Base-by-base conservation (phyloP, 2,797 vertebrate species). In the Odontamblyopus lacepedii region DNA sequence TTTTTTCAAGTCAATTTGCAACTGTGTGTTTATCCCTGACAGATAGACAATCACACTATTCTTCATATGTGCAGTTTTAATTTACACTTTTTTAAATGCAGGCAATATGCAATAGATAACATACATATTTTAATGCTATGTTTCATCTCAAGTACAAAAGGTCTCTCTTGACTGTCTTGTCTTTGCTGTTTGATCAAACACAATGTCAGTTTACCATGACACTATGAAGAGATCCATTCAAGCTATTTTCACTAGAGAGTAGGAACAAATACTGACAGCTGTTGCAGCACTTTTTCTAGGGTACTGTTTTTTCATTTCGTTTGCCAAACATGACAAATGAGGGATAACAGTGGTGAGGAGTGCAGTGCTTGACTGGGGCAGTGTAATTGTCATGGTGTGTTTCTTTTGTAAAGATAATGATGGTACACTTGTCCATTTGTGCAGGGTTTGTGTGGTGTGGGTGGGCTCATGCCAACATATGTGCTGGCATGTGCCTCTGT, bases 341-440 rank as follows among this genome's bases (percentile, higher is more conserved):
- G 16, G 60, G 51, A 78, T 70, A 60, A 67, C 50, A 29, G 29
- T 78, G 60, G 67, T 7, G 44, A 11, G 4, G 67, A 56, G 48
- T 5, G 0, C 53, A 35, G 2, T 73, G 61, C 83, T 82, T 72
- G 64, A 83, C 77, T 85, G 80, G 72, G 66, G 63, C 71, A 18
- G 32, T 50, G 67, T 74, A 78, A 87, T 84, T 79, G 77, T 64
- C 69, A 2, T 66, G 65, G 75, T 79, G 69, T 79, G 73, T 79
- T 76, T 69, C 75, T 73, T 82, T 71, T 70, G 73, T 53, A 68
- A 80, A 79, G 66, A 82, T 81, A 85, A 86, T 80, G 73, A 76
- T 7, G 66, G 76, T 72, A 77, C 16, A 71, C 67, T 27, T 44
- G 2, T 30, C 16, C 16, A 12, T 69, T 23, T 73, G 69, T 62